Percentiles rank a stretch among this genome's conserved stretches.
Evolutionary conservation across 2,797 vertebrate genomes (phyloP).

Genomic region (Ptychadena robeensis): DNA sequence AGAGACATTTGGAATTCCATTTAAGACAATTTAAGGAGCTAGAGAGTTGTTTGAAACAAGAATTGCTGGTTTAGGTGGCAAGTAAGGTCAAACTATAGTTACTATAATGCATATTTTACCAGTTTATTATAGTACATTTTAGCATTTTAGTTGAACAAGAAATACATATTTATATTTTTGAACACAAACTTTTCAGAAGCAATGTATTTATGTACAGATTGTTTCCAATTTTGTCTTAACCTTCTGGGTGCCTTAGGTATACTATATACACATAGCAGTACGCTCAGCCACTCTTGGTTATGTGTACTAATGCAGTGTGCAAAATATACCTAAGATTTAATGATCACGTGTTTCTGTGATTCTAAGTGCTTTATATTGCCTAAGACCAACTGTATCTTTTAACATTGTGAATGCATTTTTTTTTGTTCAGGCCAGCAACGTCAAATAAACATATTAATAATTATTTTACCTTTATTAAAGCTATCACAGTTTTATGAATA

Average conservation of each 20-base stretch:
- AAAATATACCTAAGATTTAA: background rate
- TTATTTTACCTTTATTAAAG: background rate
- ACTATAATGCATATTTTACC: background rate
- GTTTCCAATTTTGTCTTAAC: background rate
- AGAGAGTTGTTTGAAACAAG: background rate
- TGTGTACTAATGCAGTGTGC: background rate
- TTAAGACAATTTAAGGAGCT: background rate
- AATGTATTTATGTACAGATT: background rate
- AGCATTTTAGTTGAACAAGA: background rate
- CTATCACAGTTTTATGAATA: background rate
- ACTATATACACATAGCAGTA: background rate
- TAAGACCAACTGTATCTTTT: background rate
- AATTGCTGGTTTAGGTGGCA: background rate
- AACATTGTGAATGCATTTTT: background rate
- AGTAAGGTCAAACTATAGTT: background rate
- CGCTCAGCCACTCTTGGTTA: background rate
- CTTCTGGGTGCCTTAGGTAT: background rate
- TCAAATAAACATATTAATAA: background rate
- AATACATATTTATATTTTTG: background rate
- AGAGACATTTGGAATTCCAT: background rate
- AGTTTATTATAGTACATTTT: background rate
- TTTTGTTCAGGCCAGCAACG: background rate
- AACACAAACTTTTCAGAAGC: background rate
- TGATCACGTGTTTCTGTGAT: background rate
- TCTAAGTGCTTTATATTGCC: background rate